Evolutionary conservation across 2,797 vertebrate species (phyloP).

Genomic region (Danio jaintianensis): DNA sequence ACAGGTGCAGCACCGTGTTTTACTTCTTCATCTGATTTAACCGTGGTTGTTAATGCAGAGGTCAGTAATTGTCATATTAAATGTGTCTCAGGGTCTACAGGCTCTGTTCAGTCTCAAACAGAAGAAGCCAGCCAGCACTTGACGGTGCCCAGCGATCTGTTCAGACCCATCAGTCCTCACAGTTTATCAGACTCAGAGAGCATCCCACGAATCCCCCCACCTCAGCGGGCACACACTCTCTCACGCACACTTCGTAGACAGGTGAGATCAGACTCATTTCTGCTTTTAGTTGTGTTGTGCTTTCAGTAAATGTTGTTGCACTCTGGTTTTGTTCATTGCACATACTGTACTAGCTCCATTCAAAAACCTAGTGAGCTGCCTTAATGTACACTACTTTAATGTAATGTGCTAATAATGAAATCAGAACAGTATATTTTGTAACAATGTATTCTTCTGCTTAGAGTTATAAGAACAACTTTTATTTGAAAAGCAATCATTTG

Average conservation of each 20-base stretch:
- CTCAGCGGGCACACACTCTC: conserved; percentile 81
- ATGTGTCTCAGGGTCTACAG: conserved; percentile 82
- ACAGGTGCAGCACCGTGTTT: conserved; percentile 48
- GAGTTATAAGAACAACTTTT: too few relatives aligned
- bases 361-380: not conserved
- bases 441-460: too few relatives aligned
- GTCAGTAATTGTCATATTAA: not conserved
- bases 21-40: not conserved
- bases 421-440: too few relatives aligned
- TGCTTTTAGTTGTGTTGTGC: not conserved
- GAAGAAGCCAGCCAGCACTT: conserved; percentile 76
- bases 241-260: conserved; percentile 92
- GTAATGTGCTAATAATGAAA: too few relatives aligned
- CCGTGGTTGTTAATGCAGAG: not conserved
- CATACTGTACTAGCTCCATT: not conserved
- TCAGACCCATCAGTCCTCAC: conserved; percentile 83
- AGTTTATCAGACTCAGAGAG: conserved; percentile 78
- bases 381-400: too few relatives aligned
- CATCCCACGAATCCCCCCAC: conserved; percentile 82
- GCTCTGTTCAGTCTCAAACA: conserved; percentile 85
- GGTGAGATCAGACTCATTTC: conserved; percentile 75
- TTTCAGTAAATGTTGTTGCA: not conserved
- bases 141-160: conserved; percentile 82
- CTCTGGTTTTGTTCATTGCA: not conserved
- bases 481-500: too few relatives aligned